These are phyloP conservation scores for Leptatherina wallacei DNA, from an alignment of 2,797 vertebrate species.

Conservation along the genomic window DNA sequence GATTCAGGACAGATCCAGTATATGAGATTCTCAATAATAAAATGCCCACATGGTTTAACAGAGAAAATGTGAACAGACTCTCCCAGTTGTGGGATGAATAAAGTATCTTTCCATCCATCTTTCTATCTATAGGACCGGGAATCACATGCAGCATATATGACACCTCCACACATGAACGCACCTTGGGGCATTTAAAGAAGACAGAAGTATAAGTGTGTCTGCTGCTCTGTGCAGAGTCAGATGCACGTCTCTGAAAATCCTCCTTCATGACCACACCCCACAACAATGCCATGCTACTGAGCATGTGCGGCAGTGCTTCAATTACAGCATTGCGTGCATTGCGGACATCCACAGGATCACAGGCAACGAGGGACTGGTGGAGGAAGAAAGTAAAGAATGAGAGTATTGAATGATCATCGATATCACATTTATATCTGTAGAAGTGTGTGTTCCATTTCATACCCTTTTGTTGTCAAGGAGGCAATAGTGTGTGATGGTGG, in stretches of 20 bases:
- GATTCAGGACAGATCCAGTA: conserved; percentile 9
- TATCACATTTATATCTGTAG: background rate
- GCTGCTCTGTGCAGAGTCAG: conserved; percentile 82
- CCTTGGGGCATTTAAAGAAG: conserved; percentile 95
- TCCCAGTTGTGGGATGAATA: background rate
- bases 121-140: background rate
- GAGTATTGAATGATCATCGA: background rate
- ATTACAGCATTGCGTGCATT: conserved; percentile 92
- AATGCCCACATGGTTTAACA: background rate
- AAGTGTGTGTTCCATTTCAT: conserved; percentile 18
- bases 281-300: conserved; percentile 91
- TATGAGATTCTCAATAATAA: background rate
- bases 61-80: background rate
- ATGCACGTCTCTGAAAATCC: conserved; percentile 84
- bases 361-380: conserved; percentile 58
- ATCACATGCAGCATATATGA: background rate
- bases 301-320: conserved; percentile 90
- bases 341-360: conserved; percentile 87
- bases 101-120: background rate
- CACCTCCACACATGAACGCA: conserved; percentile 51
- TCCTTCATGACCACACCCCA: conserved; percentile 91
- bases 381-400: conserved; percentile 2
- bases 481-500: conserved; percentile 94
- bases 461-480: conserved; percentile 95
- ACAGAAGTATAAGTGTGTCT: conserved; percentile 89